phyloP scores from a whole-genome alignment of 2,888 invertebrate genomes.

The Synanthedon vespiformis region DNA sequence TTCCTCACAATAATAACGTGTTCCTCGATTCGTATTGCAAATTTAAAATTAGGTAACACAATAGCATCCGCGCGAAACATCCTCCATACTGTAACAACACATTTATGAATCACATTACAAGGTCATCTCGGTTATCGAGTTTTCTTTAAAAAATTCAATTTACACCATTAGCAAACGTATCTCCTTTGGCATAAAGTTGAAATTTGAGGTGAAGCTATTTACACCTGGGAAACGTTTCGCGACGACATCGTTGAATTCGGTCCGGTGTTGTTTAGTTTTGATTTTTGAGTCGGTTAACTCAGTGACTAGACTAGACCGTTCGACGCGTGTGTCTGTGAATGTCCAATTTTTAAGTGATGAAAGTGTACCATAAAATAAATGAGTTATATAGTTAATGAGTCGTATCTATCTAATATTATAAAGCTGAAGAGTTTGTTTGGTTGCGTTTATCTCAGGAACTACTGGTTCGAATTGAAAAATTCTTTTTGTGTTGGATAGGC shows the following conservation, averaged over 20 bases:
- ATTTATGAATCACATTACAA: constrained; percentile 10
- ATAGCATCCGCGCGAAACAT: constrained; percentile 30
- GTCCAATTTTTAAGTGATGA: not conserved
- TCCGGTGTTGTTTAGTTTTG: not conserved
- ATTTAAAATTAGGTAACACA: constrained; percentile 33
- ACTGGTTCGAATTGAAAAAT: too few relatives aligned
- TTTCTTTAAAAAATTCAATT: not conserved
- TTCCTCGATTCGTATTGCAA: constrained; percentile 19
- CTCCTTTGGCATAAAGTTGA: not conserved
- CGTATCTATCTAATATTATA: too few relatives aligned
- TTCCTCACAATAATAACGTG: constrained; percentile 1
- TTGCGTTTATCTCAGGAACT: too few relatives aligned
- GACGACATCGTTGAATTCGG: too few relatives aligned
- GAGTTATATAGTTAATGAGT: too few relatives aligned
- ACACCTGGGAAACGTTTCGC: not conserved
- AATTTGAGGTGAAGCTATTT: not conserved
- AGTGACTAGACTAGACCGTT: not conserved
- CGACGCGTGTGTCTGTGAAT: not conserved
- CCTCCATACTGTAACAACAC: constrained; percentile 4
- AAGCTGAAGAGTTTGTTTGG: too few relatives aligned
- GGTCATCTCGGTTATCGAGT: constrained; percentile 15
- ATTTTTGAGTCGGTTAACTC: not conserved
- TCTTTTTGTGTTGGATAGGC: too few relatives aligned
- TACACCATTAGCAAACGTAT: not conserved
- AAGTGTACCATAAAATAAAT: too few relatives aligned